Percentiles rank a stretch among this genome's conserved stretches.
Conservation (phyloP, 2,888 invertebrate genomes). For the Aquatica leii region DNA sequence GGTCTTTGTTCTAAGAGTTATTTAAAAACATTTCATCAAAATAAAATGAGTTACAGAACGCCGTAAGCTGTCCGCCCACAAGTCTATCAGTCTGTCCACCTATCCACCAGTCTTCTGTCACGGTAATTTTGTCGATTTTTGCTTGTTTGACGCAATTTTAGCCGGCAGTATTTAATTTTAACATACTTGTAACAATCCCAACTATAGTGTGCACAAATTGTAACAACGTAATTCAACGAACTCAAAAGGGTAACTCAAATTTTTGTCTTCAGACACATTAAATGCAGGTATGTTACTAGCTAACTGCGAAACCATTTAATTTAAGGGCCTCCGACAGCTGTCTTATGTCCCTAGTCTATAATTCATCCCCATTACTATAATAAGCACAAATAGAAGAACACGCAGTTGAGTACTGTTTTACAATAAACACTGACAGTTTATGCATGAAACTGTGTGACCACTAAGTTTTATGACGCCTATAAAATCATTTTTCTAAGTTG, state of each 20-base stretch:
- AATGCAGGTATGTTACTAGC: constrained; percentile 33
- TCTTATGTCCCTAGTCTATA: constrained; percentile 34
- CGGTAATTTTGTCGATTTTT: constrained; percentile 24
- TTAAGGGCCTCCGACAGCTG: constrained; percentile 32
- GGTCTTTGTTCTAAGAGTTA: constrained; percentile 11
- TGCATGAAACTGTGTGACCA: no score
- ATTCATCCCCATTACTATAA: constrained; percentile 35
- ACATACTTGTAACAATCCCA: constrained; percentile 16
- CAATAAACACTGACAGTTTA: constrained; percentile 27
- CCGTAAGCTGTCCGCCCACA: constrained; percentile 31
- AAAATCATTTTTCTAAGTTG: no score
- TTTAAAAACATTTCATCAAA: constrained; percentile 31
- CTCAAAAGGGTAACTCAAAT: constrained; percentile 20
- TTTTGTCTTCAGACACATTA: constrained; percentile 29
- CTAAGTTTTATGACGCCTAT: no score
- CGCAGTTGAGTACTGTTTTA: constrained; percentile 28
- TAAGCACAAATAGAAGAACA: constrained; percentile 33
- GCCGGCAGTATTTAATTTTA: constrained; percentile 20
- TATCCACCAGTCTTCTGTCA: constrained; percentile 32
- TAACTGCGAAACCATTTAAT: constrained; percentile 34
- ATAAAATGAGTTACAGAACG: constrained; percentile 31
- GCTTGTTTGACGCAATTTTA: constrained; percentile 26
- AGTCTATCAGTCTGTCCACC: constrained; percentile 31
- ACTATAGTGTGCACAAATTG: constrained; percentile 16
- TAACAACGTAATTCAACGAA: constrained; percentile 20